Percentiles rank a stretch among this genome's conserved stretches.
These are phyloP conservation scores for Cromileptes altivelis DNA, from an alignment of 2,113 vertebrate species.

Conservation along the genomic window DNA sequence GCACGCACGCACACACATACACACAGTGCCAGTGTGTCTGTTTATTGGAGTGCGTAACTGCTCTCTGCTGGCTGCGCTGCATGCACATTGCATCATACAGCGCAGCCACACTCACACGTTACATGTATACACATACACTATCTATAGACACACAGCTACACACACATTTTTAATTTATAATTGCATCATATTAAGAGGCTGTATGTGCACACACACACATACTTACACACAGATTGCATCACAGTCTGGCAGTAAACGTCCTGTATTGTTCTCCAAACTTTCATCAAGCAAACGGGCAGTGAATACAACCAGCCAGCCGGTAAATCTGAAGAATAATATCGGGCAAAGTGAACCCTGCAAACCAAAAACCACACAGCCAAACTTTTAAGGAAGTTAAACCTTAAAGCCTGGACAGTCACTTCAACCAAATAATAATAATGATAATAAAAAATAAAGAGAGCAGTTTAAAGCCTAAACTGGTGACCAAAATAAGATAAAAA, in stretches of 20 bases:
- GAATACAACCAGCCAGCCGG: background rate
- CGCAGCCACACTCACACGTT: constrained; percentile 2
- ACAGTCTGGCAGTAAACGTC: constrained; percentile 45
- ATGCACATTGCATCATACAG: constrained; percentile 54
- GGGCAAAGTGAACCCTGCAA: background rate
- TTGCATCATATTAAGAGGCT: constrained; percentile 49
- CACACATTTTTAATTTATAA: constrained; percentile 17
- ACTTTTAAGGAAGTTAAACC: background rate
- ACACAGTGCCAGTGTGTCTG: constrained; percentile 48
- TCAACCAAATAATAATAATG: too few species aligned
- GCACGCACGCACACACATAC: constrained; percentile 26
- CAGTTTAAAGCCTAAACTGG: background rate
- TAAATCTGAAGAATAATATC: background rate
- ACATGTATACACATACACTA: constrained; percentile 10
- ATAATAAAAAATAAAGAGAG: too few species aligned
- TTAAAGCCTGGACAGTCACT: background rate
- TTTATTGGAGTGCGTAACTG: constrained; percentile 53
- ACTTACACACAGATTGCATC: constrained; percentile 63
- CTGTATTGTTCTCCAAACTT: constrained; percentile 53
- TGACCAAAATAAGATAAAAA: too few species aligned
- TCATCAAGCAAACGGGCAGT: constrained; percentile 26
- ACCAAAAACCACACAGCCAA: too few species aligned
- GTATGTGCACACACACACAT: constrained; percentile 1
- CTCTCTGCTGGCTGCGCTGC: constrained; percentile 48
- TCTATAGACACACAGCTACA: constrained; percentile 43